phyloP scores from a whole-genome alignment of 2,888 invertebrate genomes.

The Hydriomena furcata region DNA sequence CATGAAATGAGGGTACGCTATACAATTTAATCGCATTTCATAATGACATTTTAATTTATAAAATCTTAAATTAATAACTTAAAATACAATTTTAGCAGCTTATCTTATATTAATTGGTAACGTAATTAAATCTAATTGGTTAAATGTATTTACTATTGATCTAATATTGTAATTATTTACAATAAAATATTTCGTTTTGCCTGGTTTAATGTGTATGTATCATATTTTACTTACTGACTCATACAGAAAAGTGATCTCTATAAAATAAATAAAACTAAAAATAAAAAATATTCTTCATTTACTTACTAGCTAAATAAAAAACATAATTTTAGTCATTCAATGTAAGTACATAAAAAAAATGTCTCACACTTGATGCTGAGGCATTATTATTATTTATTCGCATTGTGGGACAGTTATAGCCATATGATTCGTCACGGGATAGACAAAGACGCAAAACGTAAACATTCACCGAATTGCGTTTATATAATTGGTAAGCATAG shows the following conservation, averaged over 20 bases:
- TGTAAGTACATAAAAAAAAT: no score
- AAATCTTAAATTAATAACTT: constrained; percentile 41
- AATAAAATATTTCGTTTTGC: constrained; percentile 12
- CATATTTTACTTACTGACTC: constrained; percentile 29
- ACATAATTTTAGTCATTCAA: neutral
- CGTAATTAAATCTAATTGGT: neutral
- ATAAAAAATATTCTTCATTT: constrained; percentile 14
- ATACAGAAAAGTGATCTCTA: constrained; percentile 33
- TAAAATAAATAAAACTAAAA: constrained; percentile 29
- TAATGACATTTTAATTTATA: constrained; percentile 28
- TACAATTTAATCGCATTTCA: constrained; percentile 24
- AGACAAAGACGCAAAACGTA: no score
- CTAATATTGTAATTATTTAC: constrained; percentile 11
- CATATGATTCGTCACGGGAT: no score
- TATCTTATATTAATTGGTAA: constrained; percentile 3
- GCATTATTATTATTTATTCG: no score
- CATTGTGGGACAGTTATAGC: no score
- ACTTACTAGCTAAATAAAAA: neutral
- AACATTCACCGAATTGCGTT: no score
- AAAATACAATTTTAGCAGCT: constrained; percentile 33
- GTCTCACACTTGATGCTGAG: no score
- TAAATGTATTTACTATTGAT: neutral
- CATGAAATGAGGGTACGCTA: constrained; percentile 39
- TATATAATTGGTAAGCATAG: no score
- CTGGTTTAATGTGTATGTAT: neutral